Base-by-base conservation (phyloP, 1,140 invertebrate genomes). In the Drosophila tropicalis region DNA sequence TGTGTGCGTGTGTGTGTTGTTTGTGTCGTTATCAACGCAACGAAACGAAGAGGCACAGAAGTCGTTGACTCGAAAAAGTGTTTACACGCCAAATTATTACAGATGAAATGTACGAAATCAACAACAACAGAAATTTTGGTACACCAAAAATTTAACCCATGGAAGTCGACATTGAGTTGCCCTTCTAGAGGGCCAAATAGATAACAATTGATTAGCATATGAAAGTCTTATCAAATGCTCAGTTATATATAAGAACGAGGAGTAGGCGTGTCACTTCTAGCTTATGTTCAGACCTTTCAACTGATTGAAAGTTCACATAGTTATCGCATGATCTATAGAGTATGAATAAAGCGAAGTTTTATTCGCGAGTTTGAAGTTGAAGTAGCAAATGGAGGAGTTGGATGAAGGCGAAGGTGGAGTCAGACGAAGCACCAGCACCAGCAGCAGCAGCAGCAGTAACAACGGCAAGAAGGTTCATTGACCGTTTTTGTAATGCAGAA, bases 1-100 rank as follows among this genome's bases (percentile, higher is more conserved):
- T 29, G 29, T 29, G 29, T 29, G 5, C 6, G 25, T 29, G 25
- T 29, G 25, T 29, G 25, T 29, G 29, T 47, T 19, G 40, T 41
- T 70, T 70, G 72, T 72, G 66, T 65, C 74, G 44, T 51, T 51
- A 51, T 51, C 44, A 51, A 51, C 44, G 44, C 44, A 51, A 51
- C 17, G 44, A 22, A 78, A 67, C 76, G 44, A 67, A 67, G 62
- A 58, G 54, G 54, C 72, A 71, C 76, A 89, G 84, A 87, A 89
- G 84, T 87, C 83, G 76, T 89, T 87, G 83, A 87, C 84, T 89
- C 41, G 34, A 58, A 17, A 58, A 58, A 32, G 17, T 78, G 76
- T 89, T 87, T 86, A 86, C 83, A 87, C 83, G 83, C 79, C 79
- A 87, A 87, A 87, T 87, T 87, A 87, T 87, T 87, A 87, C 83